These are phyloP conservation scores for Seladonia tumulorum DNA, from an alignment of 2,888 invertebrate species.

Conservation along the genomic window DNA sequence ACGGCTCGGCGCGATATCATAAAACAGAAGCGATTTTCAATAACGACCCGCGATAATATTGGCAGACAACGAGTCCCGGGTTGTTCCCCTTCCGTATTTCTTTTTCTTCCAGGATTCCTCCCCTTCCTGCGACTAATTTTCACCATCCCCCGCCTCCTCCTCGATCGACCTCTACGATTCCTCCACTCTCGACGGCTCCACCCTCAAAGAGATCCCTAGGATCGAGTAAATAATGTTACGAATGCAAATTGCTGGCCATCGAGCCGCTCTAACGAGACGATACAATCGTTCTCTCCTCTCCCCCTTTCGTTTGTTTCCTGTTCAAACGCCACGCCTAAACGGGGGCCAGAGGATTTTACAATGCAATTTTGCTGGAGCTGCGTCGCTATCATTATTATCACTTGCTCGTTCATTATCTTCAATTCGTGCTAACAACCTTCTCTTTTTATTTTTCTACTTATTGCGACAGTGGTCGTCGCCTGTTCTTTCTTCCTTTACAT, in stretches of 20 bases:
- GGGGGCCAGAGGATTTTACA: background rate
- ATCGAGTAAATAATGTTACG: slow-evolving; percentile 63
- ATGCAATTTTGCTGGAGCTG: background rate
- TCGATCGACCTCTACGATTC: slow-evolving; percentile 1
- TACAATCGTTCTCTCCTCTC: slow-evolving; percentile 44
- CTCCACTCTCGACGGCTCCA: background rate
- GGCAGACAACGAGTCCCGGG: slow-evolving; percentile 41
- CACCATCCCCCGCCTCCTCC: slow-evolving; percentile 3
- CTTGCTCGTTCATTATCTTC: background rate
- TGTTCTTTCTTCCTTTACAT: too few species aligned
- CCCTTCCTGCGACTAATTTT: slow-evolving; percentile 15
- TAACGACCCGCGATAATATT: slow-evolving; percentile 60
- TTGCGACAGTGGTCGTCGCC: too few species aligned
- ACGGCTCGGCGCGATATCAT: slow-evolving; percentile 50
- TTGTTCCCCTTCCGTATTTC: background rate
- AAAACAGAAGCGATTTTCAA: slow-evolving; percentile 67
- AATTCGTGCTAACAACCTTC: background rate
- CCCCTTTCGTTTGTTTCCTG: background rate
- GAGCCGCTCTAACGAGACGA: slow-evolving; percentile 48
- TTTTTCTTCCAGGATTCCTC: background rate
- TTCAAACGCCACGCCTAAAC: background rate
- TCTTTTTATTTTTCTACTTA: background rate
- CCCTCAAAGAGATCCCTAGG: slow-evolving; percentile 44
- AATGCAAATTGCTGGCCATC: slow-evolving; percentile 63
- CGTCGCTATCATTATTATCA: background rate